These are phyloP conservation scores for Heliconius himera DNA, from an alignment of 1,140 invertebrate species.

Conservation along the genomic window DNA sequence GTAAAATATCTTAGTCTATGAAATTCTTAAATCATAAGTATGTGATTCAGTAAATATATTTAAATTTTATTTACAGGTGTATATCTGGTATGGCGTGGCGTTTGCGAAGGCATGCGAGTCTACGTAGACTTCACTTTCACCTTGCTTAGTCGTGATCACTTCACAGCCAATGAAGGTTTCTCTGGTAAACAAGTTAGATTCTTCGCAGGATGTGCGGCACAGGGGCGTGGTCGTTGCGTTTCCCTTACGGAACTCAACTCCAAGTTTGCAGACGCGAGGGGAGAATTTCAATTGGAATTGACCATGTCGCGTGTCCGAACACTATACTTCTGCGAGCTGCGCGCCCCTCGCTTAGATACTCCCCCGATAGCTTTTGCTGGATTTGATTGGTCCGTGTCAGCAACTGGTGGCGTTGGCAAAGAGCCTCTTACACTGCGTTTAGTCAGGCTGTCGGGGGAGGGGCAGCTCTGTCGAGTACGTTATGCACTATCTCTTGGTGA, in stretches of 20 bases:
- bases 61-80: conserved; percentile 84
- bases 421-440: conserved; percentile 84
- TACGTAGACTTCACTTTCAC: conserved; percentile 94
- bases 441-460: conserved; percentile 90
- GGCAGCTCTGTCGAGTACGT: conserved; percentile 89
- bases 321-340: conserved; percentile 88
- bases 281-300: conserved; percentile 92
- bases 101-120: conserved; percentile 88
- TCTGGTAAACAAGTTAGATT: conserved; percentile 89
- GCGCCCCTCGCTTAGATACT: conserved; percentile 81
- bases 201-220: conserved; percentile 87
- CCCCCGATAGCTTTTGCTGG: conserved; percentile 82
- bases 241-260: conserved; percentile 89
- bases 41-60: background rate
- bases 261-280: conserved; percentile 91
- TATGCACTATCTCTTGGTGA: conserved; percentile 89
- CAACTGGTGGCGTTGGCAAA: conserved; percentile 85
- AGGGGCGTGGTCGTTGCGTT: conserved; percentile 91
- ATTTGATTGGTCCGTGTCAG: conserved; percentile 92
- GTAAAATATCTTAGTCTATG: conserved; percentile 17
- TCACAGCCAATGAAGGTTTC: conserved; percentile 92
- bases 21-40: background rate
- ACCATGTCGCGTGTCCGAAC: conserved; percentile 90
- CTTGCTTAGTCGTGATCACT: conserved; percentile 92
- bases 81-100: conserved; percentile 90